These are phyloP conservation scores for Holcopasites calliopsidis DNA, from an alignment of 1,140 invertebrate species.

Conservation along the genomic window DNA sequence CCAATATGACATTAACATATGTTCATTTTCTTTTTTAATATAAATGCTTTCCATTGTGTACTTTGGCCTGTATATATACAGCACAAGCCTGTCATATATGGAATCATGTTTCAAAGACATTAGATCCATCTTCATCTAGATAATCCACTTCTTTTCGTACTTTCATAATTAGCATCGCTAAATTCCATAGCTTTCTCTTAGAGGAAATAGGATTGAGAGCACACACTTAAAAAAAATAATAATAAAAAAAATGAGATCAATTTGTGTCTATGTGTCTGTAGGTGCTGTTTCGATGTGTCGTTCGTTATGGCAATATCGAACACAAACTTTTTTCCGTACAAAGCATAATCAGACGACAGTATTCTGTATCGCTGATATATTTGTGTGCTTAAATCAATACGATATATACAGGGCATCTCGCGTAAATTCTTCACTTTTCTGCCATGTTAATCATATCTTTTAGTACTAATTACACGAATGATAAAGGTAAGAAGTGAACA, in stretches of 20 bases:
- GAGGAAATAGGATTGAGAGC: conserved; percentile 49
- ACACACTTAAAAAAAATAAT: conserved; percentile 24
- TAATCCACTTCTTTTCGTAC: conserved; percentile 31
- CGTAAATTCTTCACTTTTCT: conserved; percentile 16
- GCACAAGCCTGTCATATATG: conserved; percentile 76
- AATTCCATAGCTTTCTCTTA: conserved; percentile 48
- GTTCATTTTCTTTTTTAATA: conserved; percentile 60
- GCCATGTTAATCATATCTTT: conserved; percentile 27
- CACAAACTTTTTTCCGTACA: conserved; percentile 3
- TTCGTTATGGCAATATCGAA: neutral
- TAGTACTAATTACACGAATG: conserved; percentile 21
- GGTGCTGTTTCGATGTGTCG: neutral
- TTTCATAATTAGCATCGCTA: conserved; percentile 33
- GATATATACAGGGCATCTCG: conserved; percentile 41
- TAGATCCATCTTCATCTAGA: conserved; percentile 59
- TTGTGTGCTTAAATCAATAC: conserved; percentile 56
- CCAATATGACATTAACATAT: conserved; percentile 74
- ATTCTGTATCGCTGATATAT: conserved; percentile 33
- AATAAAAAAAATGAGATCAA: too few species aligned
- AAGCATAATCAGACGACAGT: neutral
- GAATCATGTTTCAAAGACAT: conserved; percentile 73
- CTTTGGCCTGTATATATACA: conserved; percentile 63
- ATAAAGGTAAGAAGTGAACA: conserved; percentile 7
- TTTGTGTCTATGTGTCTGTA: neutral
- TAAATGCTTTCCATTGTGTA: conserved; percentile 63